Conservation (phyloP, 2,888 invertebrate species). For the Agrochola litura region DNA sequence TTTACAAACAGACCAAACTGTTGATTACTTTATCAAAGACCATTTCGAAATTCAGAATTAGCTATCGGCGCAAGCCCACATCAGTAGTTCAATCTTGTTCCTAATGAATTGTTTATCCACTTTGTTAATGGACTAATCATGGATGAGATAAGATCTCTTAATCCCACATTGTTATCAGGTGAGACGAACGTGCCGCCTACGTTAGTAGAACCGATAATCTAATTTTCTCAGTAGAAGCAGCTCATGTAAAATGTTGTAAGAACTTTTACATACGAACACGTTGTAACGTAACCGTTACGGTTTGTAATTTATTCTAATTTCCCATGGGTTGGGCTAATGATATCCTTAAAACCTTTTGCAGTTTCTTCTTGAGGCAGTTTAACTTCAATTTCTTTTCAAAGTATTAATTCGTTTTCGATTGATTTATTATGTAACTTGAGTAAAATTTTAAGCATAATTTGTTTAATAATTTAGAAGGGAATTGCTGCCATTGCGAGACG, state of each 20-base stretch:
- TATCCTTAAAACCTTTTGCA: conserved; percentile 82
- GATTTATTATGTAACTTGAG: conserved; percentile 54
- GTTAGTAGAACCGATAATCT: conserved; percentile 42
- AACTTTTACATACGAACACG: conserved; percentile 62
- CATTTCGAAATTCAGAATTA: conserved; percentile 47
- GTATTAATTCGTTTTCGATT: conserved; percentile 67
- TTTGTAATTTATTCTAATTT: conserved; percentile 86
- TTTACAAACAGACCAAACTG: conserved; percentile 78
- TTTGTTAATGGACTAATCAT: conserved; percentile 41
- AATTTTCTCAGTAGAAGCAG: conserved; percentile 55
- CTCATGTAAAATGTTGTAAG: conserved; percentile 54
- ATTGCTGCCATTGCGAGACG: conserved; percentile 45
- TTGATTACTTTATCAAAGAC: conserved; percentile 33
- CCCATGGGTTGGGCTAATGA: conserved; percentile 83
- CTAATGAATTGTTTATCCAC: conserved; percentile 43
- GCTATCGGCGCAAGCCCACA: conserved; percentile 8
- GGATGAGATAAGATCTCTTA: conserved; percentile 37
- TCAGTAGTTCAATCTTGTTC: conserved; percentile 30
- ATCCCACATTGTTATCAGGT: conserved; percentile 50
- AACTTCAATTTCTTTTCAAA: conserved; percentile 66
- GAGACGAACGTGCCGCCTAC: conserved; percentile 32
- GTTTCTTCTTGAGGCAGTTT: conserved; percentile 73
- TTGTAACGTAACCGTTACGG: conserved; percentile 68
- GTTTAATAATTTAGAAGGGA: conserved; percentile 55
- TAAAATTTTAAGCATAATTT: conserved; percentile 55